Evolutionary conservation across 2,888 invertebrate species (phyloP), one percentile per base, ranked within the genome.

Genomic region (Amphipyra berbera): DNA sequence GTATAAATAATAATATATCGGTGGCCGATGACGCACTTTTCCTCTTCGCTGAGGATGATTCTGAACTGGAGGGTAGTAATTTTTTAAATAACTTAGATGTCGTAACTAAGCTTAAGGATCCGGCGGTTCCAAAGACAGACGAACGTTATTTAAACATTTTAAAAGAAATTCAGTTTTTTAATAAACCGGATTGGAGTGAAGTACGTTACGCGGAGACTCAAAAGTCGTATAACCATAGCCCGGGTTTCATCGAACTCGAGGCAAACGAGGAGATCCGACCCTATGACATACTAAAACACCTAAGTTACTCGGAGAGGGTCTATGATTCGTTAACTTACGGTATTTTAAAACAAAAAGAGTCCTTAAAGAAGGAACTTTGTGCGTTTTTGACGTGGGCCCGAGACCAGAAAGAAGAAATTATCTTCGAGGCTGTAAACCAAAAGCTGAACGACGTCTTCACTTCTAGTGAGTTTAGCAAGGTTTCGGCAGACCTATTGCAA

Each of bases 401-500:
- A n/a, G n/a, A n/a, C n/a, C n/a, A n/a, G n/a, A n/a, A n/a, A n/a
- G n/a, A n/a, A n/a, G n/a, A n/a, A n/a, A n/a, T n/a, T n/a, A n/a
- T n/a, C n/a, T n/a, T n/a, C n/a, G n/a, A n/a, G 50, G 50, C 53
- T 35, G 42, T 42, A 53, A 33, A n/a, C 30, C 41, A 50, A 50
- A 50, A 40, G 40, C 14, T 10, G 14, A 50, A 1, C 41, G 27
- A 2, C 50, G 41, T 33, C 33, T 33, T 33, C 33, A 33, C n/a
- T n/a, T n/a, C n/a, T n/a, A n/a, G 30, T 30, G 30, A 30, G 5
- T 30, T 30, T 6, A 4, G 7, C 7, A 30, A 30, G 7, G 7
- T 50, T n/a, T 50, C 27, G 9, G 38, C 40, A 27, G 50, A 50
- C 41, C 8, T 50, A 6, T 40, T 50, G 27, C 50, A 50, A 41